Evolutionary conservation across 1,140 invertebrate species (phyloP).

Genomic region (Dinoponera quadriceps): DNA sequence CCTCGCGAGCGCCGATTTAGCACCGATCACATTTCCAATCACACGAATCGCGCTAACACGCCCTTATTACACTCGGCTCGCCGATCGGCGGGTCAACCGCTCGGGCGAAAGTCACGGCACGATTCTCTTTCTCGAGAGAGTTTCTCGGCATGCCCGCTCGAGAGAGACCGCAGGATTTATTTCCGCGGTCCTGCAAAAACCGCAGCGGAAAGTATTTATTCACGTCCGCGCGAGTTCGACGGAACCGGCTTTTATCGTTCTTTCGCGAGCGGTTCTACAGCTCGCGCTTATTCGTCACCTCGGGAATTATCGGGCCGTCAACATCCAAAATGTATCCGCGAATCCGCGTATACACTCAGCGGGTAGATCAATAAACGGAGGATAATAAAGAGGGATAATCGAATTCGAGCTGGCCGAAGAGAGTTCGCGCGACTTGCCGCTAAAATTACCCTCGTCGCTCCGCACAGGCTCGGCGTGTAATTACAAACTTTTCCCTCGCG

Average conservation of each 20-base stretch:
- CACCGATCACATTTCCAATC: constrained; percentile 5
- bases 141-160: constrained; percentile 75
- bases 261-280: background rate
- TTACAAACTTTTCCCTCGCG: too few species aligned
- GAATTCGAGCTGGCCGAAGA: background rate
- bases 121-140: constrained; percentile 69
- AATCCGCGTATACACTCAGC: background rate
- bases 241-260: constrained; percentile 14
- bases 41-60: constrained; percentile 20
- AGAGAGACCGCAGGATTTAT: constrained; percentile 76
- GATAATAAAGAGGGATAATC: background rate
- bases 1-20: background rate
- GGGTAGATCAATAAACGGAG: background rate
- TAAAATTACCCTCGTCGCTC: too few species aligned
- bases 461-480: too few species aligned
- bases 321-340: background rate
- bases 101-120: constrained; percentile 74
- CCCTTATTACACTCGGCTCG: constrained; percentile 44
- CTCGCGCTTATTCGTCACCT: background rate
- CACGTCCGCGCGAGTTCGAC: background rate
- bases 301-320: constrained; percentile 6
- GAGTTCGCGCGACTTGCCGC: too few species aligned
- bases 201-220: constrained; percentile 65
- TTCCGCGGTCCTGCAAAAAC: constrained; percentile 74
- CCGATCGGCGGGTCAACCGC: constrained; percentile 53